These are phyloP conservation scores for Xestia rhomboidea DNA, from an alignment of 2,888 invertebrate genomes.

Conservation along the genomic window DNA sequence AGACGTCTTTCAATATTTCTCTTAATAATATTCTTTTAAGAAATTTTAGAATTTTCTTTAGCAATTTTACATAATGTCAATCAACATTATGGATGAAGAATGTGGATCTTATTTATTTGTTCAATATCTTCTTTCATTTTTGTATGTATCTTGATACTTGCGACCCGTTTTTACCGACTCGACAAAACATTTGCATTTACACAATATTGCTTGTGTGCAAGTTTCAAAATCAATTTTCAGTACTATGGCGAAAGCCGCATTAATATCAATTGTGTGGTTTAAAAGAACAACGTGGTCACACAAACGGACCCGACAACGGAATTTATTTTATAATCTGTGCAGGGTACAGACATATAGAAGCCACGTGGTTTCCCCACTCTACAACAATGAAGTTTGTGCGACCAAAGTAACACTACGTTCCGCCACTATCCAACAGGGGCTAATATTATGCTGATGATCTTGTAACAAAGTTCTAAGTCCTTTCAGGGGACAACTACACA, in stretches of 20 bases:
- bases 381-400: neutral
- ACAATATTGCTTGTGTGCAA: neutral
- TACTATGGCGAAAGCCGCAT: neutral
- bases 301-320: neutral
- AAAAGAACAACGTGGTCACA: neutral
- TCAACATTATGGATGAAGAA: constrained; percentile 2
- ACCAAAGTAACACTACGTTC: neutral
- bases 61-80: neutral
- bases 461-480: constrained; percentile 25
- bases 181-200: neutral
- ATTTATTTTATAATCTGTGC: neutral
- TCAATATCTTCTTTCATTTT: neutral
- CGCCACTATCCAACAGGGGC: neutral
- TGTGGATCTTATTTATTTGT: neutral
- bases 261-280: neutral
- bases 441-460: constrained; percentile 30
- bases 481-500: constrained; percentile 23
- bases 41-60: neutral
- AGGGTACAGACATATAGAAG: neutral
- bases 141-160: neutral
- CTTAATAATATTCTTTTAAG: neutral
- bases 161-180: neutral
- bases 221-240: neutral
- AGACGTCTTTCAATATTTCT: neutral
- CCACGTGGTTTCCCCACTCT: neutral